A percentile compares a stretch with the other conserved stretches of the same genome.
phyloP scores from a whole-genome alignment of 1,140 invertebrate species.

The Ectropis grisescens region DNA sequence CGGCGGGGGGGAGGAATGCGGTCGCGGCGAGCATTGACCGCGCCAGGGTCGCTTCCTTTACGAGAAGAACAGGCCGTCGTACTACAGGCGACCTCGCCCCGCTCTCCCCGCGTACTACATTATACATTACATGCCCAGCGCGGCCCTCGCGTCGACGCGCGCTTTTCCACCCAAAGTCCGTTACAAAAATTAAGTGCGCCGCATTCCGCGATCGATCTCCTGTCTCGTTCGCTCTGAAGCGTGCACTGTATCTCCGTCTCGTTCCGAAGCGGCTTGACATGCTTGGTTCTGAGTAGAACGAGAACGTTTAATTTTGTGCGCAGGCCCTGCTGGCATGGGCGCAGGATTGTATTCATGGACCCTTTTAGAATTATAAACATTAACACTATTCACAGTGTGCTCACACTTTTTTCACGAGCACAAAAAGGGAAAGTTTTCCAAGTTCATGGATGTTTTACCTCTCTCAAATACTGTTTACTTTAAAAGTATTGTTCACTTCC shows the following conservation, averaged over 20 bases:
- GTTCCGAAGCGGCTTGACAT: too few species aligned
- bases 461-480: too few species aligned
- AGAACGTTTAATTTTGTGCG: too few species aligned
- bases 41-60: slow-evolving; percentile 68
- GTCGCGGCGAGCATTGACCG: slow-evolving; percentile 65
- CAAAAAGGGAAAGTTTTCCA: too few species aligned
- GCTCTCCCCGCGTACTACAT: slow-evolving; percentile 25
- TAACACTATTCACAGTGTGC: too few species aligned
- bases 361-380: too few species aligned
- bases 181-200: slow-evolving; percentile 65
- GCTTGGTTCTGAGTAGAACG: too few species aligned
- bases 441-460: too few species aligned
- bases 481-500: too few species aligned
- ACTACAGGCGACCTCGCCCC: slow-evolving; percentile 53
- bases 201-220: slow-evolving; percentile 48
- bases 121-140: slow-evolving; percentile 53
- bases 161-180: slow-evolving; percentile 61
- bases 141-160: slow-evolving; percentile 36
- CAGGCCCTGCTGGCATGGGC: too few species aligned
- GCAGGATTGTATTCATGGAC: too few species aligned
- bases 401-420: too few species aligned
- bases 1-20: slow-evolving; percentile 58
- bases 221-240: slow-evolving; percentile 36
- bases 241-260: slow-evolving; percentile 13
- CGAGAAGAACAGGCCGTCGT: slow-evolving; percentile 63